Conservation (phyloP, 2,797 vertebrate genomes). For the Megalops cyprinoides region DNA sequence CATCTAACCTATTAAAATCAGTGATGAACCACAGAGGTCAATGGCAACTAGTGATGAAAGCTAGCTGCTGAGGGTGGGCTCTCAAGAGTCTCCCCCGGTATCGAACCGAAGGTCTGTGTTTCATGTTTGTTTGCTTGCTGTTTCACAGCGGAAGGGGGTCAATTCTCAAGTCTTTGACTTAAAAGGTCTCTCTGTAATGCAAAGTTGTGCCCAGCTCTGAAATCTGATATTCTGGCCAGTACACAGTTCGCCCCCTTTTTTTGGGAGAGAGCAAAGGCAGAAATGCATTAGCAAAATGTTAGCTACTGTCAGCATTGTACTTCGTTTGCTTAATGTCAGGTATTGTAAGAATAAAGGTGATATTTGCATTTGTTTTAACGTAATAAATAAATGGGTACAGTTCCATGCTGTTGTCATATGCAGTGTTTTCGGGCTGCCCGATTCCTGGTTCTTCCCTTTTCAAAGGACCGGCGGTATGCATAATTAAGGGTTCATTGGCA, state of each 20-base stretch:
- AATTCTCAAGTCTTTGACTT: conserved; percentile 44
- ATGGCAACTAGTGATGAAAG: background rate
- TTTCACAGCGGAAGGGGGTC: conserved; percentile 37
- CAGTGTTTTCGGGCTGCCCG: background rate
- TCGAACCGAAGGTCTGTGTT: conserved; percentile 29
- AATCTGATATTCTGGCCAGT: background rate
- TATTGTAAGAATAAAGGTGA: background rate
- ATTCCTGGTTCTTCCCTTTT: background rate
- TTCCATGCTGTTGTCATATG: background rate
- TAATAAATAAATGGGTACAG: background rate
- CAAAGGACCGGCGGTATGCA: background rate
- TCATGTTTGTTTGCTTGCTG: conserved; percentile 39
- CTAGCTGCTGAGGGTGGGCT: conserved; percentile 10
- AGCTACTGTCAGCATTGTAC: background rate
- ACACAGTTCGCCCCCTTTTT: background rate
- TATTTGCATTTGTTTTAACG: background rate
- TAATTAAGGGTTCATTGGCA: background rate
- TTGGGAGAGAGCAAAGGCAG: background rate
- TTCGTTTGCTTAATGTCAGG: background rate
- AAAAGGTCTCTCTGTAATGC: conserved; percentile 46
- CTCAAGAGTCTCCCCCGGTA: conserved; percentile 47
- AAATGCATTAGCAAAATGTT: background rate
- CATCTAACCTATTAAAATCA: background rate
- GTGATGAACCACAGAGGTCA: conserved; percentile 5
- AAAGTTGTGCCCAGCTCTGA: conserved; percentile 40